Evolutionary conservation across 2,888 invertebrate species (phyloP), one percentile per base, ranked within the genome.

Genomic region (Elmis aenea): DNA sequence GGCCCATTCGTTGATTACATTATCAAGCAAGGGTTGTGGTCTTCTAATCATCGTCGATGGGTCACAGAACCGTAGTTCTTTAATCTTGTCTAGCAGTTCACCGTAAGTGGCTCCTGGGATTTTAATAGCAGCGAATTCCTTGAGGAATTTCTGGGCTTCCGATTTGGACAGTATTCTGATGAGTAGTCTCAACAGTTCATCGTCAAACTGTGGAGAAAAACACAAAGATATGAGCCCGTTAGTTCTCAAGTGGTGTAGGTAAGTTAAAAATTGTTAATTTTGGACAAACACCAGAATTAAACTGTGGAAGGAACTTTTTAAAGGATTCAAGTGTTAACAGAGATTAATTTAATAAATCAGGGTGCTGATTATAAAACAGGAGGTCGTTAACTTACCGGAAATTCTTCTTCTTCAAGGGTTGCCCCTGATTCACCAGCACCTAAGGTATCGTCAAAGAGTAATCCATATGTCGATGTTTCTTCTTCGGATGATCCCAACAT

Each of bases 1-100:
- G 0, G 58, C 58, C 62, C 62, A 62, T 4, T 55, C 51, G 3
- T 53, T 43, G 45, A 62, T 46, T 9, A 52, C 42, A 12, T 55
- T 33, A 38, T 59, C 59, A 24, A 62, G 32, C 18, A 18, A 5
- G 9, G 11, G 18, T 15, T 28, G 20, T 5, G 21, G 15, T 16
- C 25, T 22, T 24, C 11, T 8, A 16, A 35, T 37, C 11, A 26
- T 1, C n/a, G 22, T 20, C 3, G 14, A 8, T 23, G 36, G n/a
- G 10, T 31, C 34, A 13, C 26, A 32, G 16, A 46, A 43, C n/a
- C 44, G 45, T 6, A 56, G 32, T 11, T 40, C 28, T 31, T 50
- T 54, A 18, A 61, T 38, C 42, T 46, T 57, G 4, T 48, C 29
- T 21, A 59, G 41, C 10, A 61, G 40, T 28, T 57, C 51, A 20